Conservation (phyloP, 2,113 vertebrate genomes). For the Halcyon senegalensis region DNA sequence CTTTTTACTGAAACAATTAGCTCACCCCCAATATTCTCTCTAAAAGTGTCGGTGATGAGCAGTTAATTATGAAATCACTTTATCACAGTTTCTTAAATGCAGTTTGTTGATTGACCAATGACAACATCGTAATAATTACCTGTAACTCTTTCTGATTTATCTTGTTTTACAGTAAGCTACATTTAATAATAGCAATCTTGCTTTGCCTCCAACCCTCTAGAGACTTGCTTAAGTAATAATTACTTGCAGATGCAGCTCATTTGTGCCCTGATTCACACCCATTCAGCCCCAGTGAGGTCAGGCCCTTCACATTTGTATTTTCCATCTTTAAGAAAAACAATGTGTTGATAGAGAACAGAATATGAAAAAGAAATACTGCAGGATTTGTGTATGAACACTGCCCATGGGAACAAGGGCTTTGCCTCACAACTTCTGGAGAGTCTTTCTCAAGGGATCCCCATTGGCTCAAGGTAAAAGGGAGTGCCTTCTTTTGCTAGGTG, state of each 20-base stretch:
- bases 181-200: slow-evolving; percentile 32
- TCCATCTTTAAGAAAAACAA: neutral
- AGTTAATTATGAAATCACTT: slow-evolving; percentile 42
- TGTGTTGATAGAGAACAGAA: neutral
- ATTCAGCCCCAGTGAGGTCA: neutral
- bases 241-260: slow-evolving; percentile 18
- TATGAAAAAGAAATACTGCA: neutral
- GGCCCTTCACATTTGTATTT: neutral
- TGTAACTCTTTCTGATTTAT: slow-evolving; percentile 53
- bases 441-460: neutral
- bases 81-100: slow-evolving; percentile 27
- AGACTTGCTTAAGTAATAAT: slow-evolving; percentile 1
- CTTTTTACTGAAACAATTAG: slow-evolving; percentile 9
- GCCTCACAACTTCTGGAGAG: neutral
- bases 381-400: neutral
- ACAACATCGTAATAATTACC: slow-evolving; percentile 26
- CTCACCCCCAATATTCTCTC: neutral
- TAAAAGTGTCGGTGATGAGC: neutral
- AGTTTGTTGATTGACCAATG: slow-evolving; percentile 46
- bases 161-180: slow-evolving; percentile 33
- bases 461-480: neutral
- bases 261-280: neutral
- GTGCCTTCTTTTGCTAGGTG: neutral
- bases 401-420: neutral
- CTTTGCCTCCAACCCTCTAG: neutral